phyloP scores from a whole-genome alignment of 2,888 invertebrate genomes.

The Orthosia incerta region DNA sequence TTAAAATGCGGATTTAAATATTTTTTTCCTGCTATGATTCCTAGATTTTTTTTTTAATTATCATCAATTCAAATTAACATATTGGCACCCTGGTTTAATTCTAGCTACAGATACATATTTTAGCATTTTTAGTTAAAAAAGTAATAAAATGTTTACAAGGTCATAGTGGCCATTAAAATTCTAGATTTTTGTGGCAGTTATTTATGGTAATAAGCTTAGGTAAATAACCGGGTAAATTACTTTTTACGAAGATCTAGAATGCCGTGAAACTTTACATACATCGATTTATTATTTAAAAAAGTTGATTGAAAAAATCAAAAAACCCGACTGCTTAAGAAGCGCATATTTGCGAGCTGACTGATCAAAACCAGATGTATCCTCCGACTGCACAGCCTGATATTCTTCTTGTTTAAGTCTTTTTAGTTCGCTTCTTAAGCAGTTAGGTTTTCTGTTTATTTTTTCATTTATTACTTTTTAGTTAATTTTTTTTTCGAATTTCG shows the following conservation, averaged over 20 bases:
- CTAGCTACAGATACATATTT: conserved; percentile 18
- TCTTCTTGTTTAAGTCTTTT: no score
- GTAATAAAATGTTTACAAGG: conserved; percentile 24
- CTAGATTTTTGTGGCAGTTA: conserved; percentile 2
- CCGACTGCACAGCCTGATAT: no score
- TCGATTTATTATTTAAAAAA: no score
- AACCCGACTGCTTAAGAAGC: no score
- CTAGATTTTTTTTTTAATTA: not conserved
- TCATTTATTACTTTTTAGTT: no score
- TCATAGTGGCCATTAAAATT: conserved; percentile 3
- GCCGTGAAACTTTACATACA: not conserved
- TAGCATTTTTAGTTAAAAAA: conserved; percentile 8
- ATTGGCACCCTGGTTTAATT: not conserved
- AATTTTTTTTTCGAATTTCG: no score
- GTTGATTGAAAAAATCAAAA: no score
- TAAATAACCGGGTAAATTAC: not conserved
- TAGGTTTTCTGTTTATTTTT: no score
- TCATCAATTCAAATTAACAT: conserved; percentile 3
- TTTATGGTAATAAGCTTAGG: conserved; percentile 11
- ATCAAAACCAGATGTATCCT: no score
- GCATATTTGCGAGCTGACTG: no score
- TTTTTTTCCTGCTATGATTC: not conserved
- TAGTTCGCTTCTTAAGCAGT: no score
- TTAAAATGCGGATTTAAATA: conserved; percentile 2
- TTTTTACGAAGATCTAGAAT: not conserved